A percentile compares a stretch with the other conserved stretches of the same genome.
These are phyloP conservation scores for Fissipunctia ypsillon DNA, from an alignment of 2,888 invertebrate species.

Conservation along the genomic window DNA sequence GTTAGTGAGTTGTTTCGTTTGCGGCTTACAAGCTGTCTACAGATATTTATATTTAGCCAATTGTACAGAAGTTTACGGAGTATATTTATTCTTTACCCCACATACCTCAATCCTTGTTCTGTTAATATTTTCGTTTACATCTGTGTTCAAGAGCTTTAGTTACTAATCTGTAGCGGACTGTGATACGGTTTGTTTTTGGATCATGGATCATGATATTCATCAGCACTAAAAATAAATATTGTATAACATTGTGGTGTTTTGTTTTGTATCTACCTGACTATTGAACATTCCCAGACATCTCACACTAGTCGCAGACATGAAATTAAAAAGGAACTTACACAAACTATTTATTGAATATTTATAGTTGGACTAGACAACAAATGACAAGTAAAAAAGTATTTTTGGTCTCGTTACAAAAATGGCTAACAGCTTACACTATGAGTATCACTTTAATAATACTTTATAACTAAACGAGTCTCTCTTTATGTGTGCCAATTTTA, in stretches of 20 bases:
- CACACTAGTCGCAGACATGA: no score
- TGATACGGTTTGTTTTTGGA: constrained; percentile 79
- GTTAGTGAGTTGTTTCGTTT: constrained; percentile 55
- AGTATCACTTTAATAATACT: background rate
- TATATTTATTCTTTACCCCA: constrained; percentile 62
- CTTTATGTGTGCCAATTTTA: constrained; percentile 82
- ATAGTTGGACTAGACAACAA: constrained; percentile 46
- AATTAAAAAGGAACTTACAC: background rate
- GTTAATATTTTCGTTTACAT: constrained; percentile 57
- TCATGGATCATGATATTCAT: constrained; percentile 79
- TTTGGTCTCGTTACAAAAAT: constrained; percentile 38
- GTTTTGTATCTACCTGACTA: constrained; percentile 19
- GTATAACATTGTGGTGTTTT: constrained; percentile 71
- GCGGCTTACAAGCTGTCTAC: constrained; percentile 54
- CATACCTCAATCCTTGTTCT: constrained; percentile 62
- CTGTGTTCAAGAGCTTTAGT: constrained; percentile 69
- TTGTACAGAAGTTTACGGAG: constrained; percentile 58
- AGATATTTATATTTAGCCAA: constrained; percentile 63
- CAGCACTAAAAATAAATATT: constrained; percentile 82
- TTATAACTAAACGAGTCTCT: constrained; percentile 70
- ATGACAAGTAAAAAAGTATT: constrained; percentile 24
- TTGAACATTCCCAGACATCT: background rate
- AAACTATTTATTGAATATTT: constrained; percentile 15
- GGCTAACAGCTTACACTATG: background rate
- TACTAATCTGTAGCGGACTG: constrained; percentile 77